Conservation (phyloP, 2,888 invertebrate species). For the Xestia xanthographa region DNA sequence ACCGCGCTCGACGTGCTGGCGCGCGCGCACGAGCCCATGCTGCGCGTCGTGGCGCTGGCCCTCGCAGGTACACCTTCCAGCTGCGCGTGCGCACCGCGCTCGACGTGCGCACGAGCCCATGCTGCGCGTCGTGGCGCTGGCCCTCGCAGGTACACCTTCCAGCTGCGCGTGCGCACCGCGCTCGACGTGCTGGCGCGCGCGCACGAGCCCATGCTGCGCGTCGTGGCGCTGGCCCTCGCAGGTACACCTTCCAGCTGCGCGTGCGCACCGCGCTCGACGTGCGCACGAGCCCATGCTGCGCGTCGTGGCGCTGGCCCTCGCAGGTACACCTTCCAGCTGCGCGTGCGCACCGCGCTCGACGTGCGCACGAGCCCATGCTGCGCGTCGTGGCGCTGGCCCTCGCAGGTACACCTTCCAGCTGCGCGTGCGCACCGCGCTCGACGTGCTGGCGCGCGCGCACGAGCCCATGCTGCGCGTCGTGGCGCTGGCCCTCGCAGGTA, state of each 20-base stretch:
- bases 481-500: constrained; percentile 91
- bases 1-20: too few species aligned
- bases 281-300: constrained; percentile 87
- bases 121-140: constrained; percentile 97
- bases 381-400: constrained; percentile 91
- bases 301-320: constrained; percentile 91
- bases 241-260: constrained; percentile 95
- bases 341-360: constrained; percentile 95
- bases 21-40: constrained; percentile 89
- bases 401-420: constrained; percentile 76
- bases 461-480: constrained; percentile 82
- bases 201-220: constrained; percentile 79
- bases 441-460: constrained; percentile 92
- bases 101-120: too few species aligned
- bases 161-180: constrained; percentile 95
- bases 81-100: too few species aligned
- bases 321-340: constrained; percentile 94
- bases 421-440: constrained; percentile 93
- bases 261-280: constrained; percentile 95
- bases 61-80: constrained; percentile 90
- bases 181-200: constrained; percentile 96
- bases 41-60: constrained; percentile 90
- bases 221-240: constrained; percentile 91
- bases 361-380: constrained; percentile 88
- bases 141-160: too few species aligned